A percentile compares a stretch with the other conserved stretches of the same genome.
Evolutionary conservation across 2,888 invertebrate genomes (phyloP).

Genomic region (Patella caerulea): DNA sequence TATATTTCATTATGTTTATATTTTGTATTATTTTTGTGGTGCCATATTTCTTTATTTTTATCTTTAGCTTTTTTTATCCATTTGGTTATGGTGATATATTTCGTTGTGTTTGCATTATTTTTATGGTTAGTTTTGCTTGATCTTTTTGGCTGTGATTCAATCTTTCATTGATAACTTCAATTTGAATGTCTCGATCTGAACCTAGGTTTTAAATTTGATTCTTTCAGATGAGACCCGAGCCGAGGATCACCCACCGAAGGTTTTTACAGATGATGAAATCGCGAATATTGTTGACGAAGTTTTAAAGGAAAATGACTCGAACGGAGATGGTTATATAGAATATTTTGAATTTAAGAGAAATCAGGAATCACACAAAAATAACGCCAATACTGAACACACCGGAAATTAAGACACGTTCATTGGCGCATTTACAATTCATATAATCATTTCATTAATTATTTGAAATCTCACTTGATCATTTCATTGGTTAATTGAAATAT

Average conservation of each 20-base stretch:
- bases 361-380: conserved; percentile 39
- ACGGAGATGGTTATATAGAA: conserved; percentile 62
- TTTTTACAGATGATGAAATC: conserved; percentile 59
- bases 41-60: not conserved
- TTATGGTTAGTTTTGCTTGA: not conserved
- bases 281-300: conserved; percentile 61
- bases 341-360: conserved; percentile 63
- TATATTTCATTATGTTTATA: not conserved
- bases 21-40: not conserved
- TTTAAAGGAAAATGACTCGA: conserved; percentile 59
- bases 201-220: not conserved
- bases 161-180: not conserved
- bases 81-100: not conserved
- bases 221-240: conserved; percentile 16
- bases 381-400: too few relatives aligned
- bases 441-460: too few relatives aligned
- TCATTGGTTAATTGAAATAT: too few relatives aligned
- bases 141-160: not conserved
- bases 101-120: not conserved
- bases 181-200: too few relatives aligned
- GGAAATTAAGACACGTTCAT: too few relatives aligned
- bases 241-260: conserved; percentile 35
- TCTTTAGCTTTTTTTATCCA: not conserved
- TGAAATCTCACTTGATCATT: too few relatives aligned
- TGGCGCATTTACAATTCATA: too few relatives aligned